Base-by-base conservation (phyloP, 2,113 vertebrate species). In the Malaclemys terrapin region DNA sequence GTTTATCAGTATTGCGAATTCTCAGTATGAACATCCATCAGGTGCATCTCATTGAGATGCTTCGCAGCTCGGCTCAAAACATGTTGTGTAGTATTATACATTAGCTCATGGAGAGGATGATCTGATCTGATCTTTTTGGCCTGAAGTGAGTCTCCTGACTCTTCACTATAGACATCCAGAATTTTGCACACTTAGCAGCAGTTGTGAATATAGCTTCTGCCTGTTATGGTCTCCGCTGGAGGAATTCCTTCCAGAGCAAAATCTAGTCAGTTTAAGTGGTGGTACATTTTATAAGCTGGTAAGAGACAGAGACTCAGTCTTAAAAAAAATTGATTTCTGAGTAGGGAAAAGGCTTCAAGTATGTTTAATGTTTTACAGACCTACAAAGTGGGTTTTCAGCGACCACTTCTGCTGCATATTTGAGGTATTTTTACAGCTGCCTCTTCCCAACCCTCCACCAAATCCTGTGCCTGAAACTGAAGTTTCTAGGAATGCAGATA, bases 31-130 rank as follows among this genome's bases (percentile, higher is more conserved):
- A 84, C 91, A 88, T 94, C 94, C 96, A 96, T 92, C 82, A 95
- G 88, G 91, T 95, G 93, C 92, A 94, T 93, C 94, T 93, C 91
- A 96, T 24, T 85, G 96, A 96, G 96, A 97, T 90, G 94, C 95
- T 95, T 89, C 93, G 59, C 54, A 91, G 59, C 91, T 93, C 82
- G 59, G 87, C 92, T 54, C 93, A 87, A 85, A 83, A 85, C 72
- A 92, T 85, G 24, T 56, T 91, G 91, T 91, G 45, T 38, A 94
- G n/a, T 92, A 24, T 52, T 87, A 72, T 93, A 84, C 87, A 89
- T 72, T 90, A 80, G 78, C 78, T 85, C 72, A 14, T 29, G 31
- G 50, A 50, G 72, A 93, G 83, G 52, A 56, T 94, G 86, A 78
- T 38, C 92, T 57, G 42, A 76, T 89, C 95, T 80, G 69, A 35